Conservation (phyloP, 2,797 vertebrate species). For the Crenuchus spilurus region DNA sequence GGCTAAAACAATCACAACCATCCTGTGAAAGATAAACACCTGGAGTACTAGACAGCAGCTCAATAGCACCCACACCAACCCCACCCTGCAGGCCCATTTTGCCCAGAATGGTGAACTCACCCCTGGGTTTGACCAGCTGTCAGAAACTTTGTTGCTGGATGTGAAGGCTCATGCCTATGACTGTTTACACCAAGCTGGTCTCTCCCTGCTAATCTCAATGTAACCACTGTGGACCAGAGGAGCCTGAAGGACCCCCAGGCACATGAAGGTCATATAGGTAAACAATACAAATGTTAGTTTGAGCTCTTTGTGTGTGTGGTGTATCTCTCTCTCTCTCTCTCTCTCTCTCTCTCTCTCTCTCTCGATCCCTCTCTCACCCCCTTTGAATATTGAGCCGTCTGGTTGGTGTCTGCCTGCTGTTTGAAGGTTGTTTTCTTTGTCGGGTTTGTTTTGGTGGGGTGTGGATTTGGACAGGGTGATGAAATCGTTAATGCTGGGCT, state of each 20-base stretch:
- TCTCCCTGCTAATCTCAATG: not conserved
- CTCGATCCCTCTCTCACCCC: not conserved
- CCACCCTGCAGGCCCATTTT: constrained; percentile 11
- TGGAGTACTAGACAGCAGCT: constrained; percentile 21
- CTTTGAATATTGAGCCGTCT: constrained; percentile 35
- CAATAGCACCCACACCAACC: constrained; percentile 26
- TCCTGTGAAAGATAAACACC: constrained; percentile 18
- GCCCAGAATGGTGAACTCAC: not conserved
- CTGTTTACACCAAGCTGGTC: not conserved
- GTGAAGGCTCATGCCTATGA: not conserved
- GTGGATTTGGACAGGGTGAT: constrained; percentile 2
- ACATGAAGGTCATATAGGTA: constrained; percentile 32
- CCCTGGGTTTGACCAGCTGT: not conserved
- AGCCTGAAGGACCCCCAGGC: not conserved
- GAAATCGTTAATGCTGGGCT: constrained; percentile 20
- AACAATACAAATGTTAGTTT: constrained; percentile 26
- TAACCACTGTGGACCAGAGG: not conserved
- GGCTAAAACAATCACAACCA: constrained; percentile 21
- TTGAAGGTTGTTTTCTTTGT: constrained; percentile 38
- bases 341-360: not conserved
- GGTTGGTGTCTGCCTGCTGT: constrained; percentile 23
- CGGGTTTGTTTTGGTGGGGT: constrained; percentile 11
- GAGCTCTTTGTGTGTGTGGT: constrained; percentile 7
- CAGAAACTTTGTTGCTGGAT: not conserved
- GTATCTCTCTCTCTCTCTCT: too few relatives aligned